Conservation (phyloP, 2,888 invertebrate species). For the Lasioglossum malachurum region DNA sequence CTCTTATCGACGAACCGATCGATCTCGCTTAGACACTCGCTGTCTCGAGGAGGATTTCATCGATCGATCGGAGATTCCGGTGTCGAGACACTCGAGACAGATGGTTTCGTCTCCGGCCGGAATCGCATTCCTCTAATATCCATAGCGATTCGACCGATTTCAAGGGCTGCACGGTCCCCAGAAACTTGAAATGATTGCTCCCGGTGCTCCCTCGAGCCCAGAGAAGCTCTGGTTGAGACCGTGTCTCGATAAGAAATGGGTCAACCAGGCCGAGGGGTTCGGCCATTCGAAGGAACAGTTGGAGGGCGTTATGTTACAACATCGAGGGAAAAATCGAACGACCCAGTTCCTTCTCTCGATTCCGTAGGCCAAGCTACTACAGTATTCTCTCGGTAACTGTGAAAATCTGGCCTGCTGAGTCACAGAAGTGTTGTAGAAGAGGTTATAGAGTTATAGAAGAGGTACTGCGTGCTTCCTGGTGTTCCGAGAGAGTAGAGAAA, state of each 20-base stretch:
- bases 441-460: too few relatives aligned
- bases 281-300: conserved; percentile 10
- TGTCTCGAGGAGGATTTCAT: background rate
- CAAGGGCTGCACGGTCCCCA: background rate
- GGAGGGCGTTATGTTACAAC: background rate
- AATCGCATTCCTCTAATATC: background rate
- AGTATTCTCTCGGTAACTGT: too few relatives aligned
- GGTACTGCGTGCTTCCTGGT: too few relatives aligned
- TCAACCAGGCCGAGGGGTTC: background rate
- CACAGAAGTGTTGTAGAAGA: too few relatives aligned
- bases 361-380: background rate
- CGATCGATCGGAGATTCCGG: background rate
- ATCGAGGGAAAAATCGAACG: conserved; percentile 43
- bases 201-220: background rate
- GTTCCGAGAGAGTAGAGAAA: too few relatives aligned
- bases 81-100: background rate
- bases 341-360: conserved; percentile 35
- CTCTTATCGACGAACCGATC: background rate
- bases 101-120: background rate
- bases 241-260: conserved; percentile 8
- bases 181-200: conserved; percentile 7
- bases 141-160: background rate
- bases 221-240: background rate
- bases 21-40: background rate
- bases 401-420: too few relatives aligned